These are phyloP conservation scores for Lacerta viridis DNA, from an alignment of 2,797 vertebrate genomes.

Conservation along the genomic window DNA sequence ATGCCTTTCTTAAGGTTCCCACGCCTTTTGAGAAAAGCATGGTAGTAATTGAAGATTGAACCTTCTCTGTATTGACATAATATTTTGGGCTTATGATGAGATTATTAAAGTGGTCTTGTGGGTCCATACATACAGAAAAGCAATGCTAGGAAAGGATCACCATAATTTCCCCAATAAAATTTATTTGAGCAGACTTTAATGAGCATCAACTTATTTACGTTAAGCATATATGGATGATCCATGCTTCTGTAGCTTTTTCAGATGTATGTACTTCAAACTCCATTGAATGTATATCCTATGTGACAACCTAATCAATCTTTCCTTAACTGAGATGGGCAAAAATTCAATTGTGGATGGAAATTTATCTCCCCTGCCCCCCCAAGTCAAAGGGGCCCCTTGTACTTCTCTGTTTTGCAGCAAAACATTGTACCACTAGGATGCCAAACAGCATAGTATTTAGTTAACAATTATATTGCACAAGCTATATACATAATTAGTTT, in stretches of 20 bases:
- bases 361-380: neutral
- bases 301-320: neutral
- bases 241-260: neutral
- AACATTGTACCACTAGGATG: neutral
- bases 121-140: neutral
- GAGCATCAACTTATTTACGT: neutral
- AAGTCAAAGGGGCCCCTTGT: conserved; percentile 7
- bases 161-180: neutral
- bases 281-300: neutral
- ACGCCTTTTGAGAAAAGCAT: neutral
- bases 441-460: conserved; percentile 23
- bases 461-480: conserved; percentile 44
- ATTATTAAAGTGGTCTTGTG: neutral
- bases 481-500: conserved; percentile 60
- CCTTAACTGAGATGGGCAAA: neutral
- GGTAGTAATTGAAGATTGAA: neutral
- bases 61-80: neutral
- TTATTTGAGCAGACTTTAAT: neutral
- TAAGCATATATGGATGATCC: neutral
- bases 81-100: neutral
- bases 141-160: conserved; percentile 51
- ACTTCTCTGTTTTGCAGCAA: conserved; percentile 1
- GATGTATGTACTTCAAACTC: neutral
- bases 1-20: neutral
- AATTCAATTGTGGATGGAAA: neutral